Evolutionary conservation across 2,888 invertebrate genomes (phyloP), one percentile per base, ranked within the genome.

Genomic region (Dicranocentrus wangi): DNA sequence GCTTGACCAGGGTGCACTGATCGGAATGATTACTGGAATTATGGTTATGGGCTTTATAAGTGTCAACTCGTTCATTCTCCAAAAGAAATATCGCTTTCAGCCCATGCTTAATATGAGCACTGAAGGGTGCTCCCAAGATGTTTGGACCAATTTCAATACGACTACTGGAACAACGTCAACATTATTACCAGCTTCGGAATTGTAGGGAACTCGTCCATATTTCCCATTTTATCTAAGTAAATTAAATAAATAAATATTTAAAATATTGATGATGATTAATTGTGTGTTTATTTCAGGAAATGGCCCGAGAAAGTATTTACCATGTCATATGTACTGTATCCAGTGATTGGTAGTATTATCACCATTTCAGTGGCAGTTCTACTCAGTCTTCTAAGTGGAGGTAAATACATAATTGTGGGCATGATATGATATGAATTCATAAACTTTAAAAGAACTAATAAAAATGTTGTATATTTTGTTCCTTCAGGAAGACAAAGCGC

Each of bases 251-350:
- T 47, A 21, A 8, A 23, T 2, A 47, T 15, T 53, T 27, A 8
- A 5, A 32, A 21, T 13, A 32, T 42, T 47, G 25, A 8, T 17
- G 25, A 5, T 25, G 5, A 60, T 17, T 10, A 25, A 13, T 51
- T 63, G 13, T 27, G 1, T 58, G 19, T 1, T 8, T 55, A 17
- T 32, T 28, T 42, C 25, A 84, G 84, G 32, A 76, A 79, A 42
- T 84, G 47, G 55, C 82, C 82, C 8, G 32, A 19, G 17, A 84
- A 84, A 25, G 13, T 84, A 5, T 82, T 51, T 23, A 84, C 84
- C 0, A 39, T 84, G 0, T 84, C 84, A 1, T 84, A 84, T 61
- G 75, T 81, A 13, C 72, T 84, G 2, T 84, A 84, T 32, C 81
- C 84, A 0, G 43, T 84, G 19, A 82, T 84, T 43, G 84, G 84